phyloP scores from a whole-genome alignment of 1,140 invertebrate species.

The Ceratosolen fusciceps region DNA sequence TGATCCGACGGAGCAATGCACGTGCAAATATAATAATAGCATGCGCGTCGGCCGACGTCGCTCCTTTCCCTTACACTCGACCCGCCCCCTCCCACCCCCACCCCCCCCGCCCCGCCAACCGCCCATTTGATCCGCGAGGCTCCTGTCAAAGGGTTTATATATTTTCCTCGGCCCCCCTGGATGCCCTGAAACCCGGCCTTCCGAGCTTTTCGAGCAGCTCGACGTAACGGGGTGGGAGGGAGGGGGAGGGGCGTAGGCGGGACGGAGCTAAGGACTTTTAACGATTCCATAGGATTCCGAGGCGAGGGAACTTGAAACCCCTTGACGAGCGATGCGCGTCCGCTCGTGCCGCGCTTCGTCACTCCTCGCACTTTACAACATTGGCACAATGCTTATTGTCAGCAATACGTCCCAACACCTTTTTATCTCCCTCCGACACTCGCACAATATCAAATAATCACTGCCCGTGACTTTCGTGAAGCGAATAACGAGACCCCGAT shows the following conservation, averaged over 20 bases:
- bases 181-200: slow-evolving; percentile 26
- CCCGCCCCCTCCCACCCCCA: neutral
- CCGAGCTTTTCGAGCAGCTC: neutral
- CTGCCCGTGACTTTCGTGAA: neutral
- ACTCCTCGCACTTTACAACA: neutral
- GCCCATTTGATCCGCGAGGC: neutral
- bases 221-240: too few species aligned
- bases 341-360: neutral
- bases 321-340: neutral
- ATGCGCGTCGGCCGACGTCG: neutral
- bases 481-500: neutral
- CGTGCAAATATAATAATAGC: slow-evolving; percentile 19
- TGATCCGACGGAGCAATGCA: neutral
- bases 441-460: neutral
- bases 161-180: neutral
- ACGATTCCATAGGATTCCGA: too few species aligned
- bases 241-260: too few species aligned
- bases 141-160: neutral
- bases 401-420: too few species aligned
- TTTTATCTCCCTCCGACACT: too few species aligned
- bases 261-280: neutral
- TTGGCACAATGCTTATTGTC: too few species aligned
- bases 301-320: neutral
- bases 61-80: neutral
- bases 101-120: neutral